A percentile compares a stretch with the other conserved stretches of the same genome.
phyloP scores from a whole-genome alignment of 2,888 invertebrate genomes.

The Tipula lateralis region DNA sequence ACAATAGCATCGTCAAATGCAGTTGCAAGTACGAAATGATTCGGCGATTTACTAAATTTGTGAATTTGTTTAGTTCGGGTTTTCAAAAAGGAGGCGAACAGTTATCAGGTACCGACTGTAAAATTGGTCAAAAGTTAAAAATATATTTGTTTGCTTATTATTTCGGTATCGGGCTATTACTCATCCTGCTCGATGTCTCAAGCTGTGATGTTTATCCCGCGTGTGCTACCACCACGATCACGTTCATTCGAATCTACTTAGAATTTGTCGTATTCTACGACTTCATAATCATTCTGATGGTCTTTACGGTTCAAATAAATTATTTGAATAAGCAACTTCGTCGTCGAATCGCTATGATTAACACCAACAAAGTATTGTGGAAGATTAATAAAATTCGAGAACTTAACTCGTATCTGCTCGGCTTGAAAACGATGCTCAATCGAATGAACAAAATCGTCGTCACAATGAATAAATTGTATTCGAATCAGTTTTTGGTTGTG shows the following conservation, averaged over 20 bases:
- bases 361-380: background rate
- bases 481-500: background rate
- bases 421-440: background rate
- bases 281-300: background rate
- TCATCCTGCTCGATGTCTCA: background rate
- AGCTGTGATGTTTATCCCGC: background rate
- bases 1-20: background rate
- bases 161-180: background rate
- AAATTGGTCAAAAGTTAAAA: background rate
- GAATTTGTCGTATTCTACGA: background rate
- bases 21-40: background rate
- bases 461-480: background rate
- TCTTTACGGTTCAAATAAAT: background rate
- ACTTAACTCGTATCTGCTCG: background rate
- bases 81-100: background rate
- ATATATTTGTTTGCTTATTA: background rate
- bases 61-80: background rate
- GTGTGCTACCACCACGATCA: background rate
- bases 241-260: background rate
- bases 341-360: background rate
- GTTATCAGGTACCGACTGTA: background rate
- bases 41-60: background rate
- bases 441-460: background rate
- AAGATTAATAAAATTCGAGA: background rate
- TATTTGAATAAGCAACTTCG: background rate